Percentiles rank a stretch among this genome's conserved stretches.
These are phyloP conservation scores for Diploptera punctata DNA, from an alignment of 2,888 invertebrate genomes.

Conservation along the genomic window DNA sequence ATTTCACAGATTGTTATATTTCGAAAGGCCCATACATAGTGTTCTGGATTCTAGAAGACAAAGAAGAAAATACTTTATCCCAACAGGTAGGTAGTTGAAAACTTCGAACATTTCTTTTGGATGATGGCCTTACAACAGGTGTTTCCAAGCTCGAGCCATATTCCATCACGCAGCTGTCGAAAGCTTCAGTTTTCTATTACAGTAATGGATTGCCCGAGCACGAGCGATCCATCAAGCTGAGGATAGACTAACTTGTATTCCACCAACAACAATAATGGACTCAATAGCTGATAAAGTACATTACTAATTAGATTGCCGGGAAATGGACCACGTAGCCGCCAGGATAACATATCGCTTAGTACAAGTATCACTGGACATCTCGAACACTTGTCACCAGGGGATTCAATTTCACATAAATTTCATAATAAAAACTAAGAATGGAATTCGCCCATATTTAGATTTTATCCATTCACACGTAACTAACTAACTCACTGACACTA, in stretches of 20 bases:
- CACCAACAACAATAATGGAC: conserved; percentile 10
- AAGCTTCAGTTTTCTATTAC: conserved; percentile 14
- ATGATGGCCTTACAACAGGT: conserved; percentile 4
- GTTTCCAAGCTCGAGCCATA: neutral
- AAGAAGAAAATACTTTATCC: too few species aligned
- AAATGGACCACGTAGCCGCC: neutral
- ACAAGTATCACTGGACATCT: too few species aligned
- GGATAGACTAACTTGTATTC: neutral
- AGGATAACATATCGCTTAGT: too few species aligned
- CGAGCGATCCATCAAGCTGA: conserved; percentile 15
- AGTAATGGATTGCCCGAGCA: conserved; percentile 1
- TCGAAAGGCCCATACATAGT: too few species aligned
- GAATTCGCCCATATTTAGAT: too few species aligned
- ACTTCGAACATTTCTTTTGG: neutral
- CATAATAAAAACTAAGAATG: too few species aligned
- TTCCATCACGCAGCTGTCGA: conserved; percentile 17
- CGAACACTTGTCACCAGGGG: too few species aligned
- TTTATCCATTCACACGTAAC: too few species aligned
- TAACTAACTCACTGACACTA: too few species aligned
- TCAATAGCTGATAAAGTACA: conserved; percentile 7
- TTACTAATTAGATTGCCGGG: conserved; percentile 10
- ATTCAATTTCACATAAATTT: too few species aligned
- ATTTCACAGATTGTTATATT: too few species aligned
- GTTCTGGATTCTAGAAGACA: too few species aligned
- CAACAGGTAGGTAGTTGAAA: neutral